Conservation (phyloP, 2,113 vertebrate genomes). For the Hydropotes inermis region DNA sequence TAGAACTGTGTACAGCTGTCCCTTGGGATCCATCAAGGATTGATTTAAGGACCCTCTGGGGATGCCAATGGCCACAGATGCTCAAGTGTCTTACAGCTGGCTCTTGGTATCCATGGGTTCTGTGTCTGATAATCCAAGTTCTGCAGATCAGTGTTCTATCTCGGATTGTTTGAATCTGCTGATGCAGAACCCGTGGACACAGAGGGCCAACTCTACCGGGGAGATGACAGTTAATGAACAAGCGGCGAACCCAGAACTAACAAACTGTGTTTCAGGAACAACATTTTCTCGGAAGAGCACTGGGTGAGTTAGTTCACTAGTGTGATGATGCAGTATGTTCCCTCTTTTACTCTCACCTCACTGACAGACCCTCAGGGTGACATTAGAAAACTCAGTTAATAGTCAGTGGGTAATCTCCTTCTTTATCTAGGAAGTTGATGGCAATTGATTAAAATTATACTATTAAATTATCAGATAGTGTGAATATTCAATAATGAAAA, state of each 20-base stretch:
- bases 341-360: not conserved
- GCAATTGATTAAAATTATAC: not conserved
- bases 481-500: not conserved
- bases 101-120: not conserved
- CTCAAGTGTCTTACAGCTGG: not conserved
- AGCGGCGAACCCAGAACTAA: not conserved
- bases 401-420: not conserved
- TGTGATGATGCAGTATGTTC: not conserved
- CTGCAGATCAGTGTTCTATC: not conserved
- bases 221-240: not conserved
- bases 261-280: not conserved
- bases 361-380: not conserved
- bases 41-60: not conserved
- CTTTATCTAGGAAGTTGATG: not conserved
- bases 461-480: not conserved
- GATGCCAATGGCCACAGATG: not conserved
- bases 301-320: not conserved
- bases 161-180: not conserved
- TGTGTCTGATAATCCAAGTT: not conserved
- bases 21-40: not conserved
- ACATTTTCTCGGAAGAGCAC: not conserved
- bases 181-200: not conserved
- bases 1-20: not conserved
- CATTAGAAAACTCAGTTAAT: not conserved
- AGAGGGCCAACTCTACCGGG: too few relatives aligned